Base-by-base conservation (phyloP, 2,888 invertebrate species). In the Drosophila prolongata region DNA sequence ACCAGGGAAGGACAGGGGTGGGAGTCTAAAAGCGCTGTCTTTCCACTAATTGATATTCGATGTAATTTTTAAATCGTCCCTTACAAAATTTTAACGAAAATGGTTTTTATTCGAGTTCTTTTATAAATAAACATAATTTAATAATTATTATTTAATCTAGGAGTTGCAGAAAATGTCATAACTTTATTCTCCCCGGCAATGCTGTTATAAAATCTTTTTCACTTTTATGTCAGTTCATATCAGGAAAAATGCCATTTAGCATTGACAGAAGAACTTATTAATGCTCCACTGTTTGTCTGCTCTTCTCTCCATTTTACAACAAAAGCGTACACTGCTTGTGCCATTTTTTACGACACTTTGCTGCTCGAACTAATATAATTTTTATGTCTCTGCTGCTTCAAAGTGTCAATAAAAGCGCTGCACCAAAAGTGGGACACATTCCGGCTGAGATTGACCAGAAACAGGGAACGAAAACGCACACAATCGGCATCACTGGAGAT, bases 31-130 rank as follows among this genome's bases (percentile, higher is more conserved):
- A 35, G 46, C 30, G 6, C 11, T 53, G 40, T n/a, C 35, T 35
- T n/a, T 27, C 56, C 61, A 70, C 89, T 89, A 83, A 83, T 89
- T 87, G 83, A 83, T 76, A 73, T 87, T 83, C 76, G 73, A 76
- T 89, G 83, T 83, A 84, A 87, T 70, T 75, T 55, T 19, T 8
- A 13, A 40, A 38, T 59, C 43, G 10, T 47, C 10, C 50, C 27
- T 19, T 14, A 19, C 27, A 58, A 24, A 35, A 34, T 14, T 40
- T 56, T 16, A n/a, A 27, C 16, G 72, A 69, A 64, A 82, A 86
- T 83, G 74, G 46, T 50, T 72, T 79, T 65, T 62, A 61, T 77
- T 72, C 24, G 60, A 54, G 53, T 42, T 50, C 57, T 54, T 59
- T 53, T 76, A 75, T 75, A 68, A 77, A 83, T 47, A 74, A 74